Base-by-base conservation (phyloP, 2,113 vertebrate genomes). In the Catharus fuscescens region DNA sequence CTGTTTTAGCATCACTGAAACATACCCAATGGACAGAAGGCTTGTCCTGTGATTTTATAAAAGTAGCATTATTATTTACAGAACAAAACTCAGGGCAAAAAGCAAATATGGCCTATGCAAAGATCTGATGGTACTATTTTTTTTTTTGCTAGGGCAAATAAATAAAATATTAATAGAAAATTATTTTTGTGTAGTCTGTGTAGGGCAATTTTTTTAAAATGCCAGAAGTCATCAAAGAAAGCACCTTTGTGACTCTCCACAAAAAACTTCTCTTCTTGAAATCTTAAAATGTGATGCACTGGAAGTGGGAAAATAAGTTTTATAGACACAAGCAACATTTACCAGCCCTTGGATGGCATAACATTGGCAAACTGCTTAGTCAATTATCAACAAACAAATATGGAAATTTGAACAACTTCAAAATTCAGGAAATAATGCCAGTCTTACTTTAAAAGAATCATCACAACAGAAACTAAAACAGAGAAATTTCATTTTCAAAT, bases 11-110 rank as follows among this genome's bases (percentile, higher is more conserved):
- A 66, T 70, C 42, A 66, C 57, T 44, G 31, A n/a, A 86, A 80
- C 0, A 9, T 25, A 71, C 1, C 5, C 0, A 0, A 13, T 59
- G 23, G 44, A 79, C 44, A 73, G 69, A 73, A 80, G 32, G 32
- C 12, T 67, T 82, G 32, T 36, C 38, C 50, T 52, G 5, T 16
- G 25, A 19, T 62, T 85, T 89, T 59, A n/a, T 45, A 60, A 40
- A 73, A 78, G 34, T 6, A 50, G 32, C 12, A 42, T 54, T 67
- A 45, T 69, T 79, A 57, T 59, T 90, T 85, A 90, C 38, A 87
- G 67, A 64, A 69, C 20, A 73, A 52, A 2, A 52, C 14, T 52
- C 19, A 67, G 15, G 40, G 3, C 12, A 79, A 79, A 40, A 80
- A 72, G 28, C 6, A 85, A 50, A 38, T 15, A 53, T 14, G 14